Conservation (phyloP, 2,888 invertebrate genomes). For the Tuta absoluta region DNA sequence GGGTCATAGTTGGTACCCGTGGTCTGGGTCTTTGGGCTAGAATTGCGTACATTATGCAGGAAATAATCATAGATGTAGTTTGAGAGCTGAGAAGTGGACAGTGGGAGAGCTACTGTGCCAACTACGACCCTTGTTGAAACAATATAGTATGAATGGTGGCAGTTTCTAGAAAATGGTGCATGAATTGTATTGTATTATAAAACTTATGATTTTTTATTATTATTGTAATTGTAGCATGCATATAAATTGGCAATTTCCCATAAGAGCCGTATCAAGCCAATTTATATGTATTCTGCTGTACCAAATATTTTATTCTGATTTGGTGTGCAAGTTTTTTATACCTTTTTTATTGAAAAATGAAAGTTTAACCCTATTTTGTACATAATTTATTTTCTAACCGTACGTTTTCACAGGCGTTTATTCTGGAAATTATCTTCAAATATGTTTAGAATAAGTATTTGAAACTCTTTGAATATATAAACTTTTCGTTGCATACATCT, state of each 20-base stretch:
- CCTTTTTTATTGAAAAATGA: constrained; percentile 31
- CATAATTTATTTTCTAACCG: constrained; percentile 39
- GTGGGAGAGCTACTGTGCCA: too few relatives aligned
- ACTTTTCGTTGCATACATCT: constrained; percentile 49
- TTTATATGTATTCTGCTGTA: constrained; percentile 5
- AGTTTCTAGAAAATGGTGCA: constrained; percentile 11
- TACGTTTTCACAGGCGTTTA: constrained; percentile 32
- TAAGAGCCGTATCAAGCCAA: neutral
- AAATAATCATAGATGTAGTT: too few relatives aligned
- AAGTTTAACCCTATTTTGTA: constrained; percentile 43
- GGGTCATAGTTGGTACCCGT: too few relatives aligned
- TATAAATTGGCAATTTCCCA: neutral
- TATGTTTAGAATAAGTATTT: constrained; percentile 19
- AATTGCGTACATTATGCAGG: neutral
- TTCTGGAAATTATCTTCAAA: constrained; percentile 5
- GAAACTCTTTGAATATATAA: constrained; percentile 26
- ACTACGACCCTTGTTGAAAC: too few relatives aligned
- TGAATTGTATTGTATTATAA: constrained; percentile 38
- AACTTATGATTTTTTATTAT: neutral
- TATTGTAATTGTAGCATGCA: neutral
- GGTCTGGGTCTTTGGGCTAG: too few relatives aligned
- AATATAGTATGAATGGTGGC: neutral
- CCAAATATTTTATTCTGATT: constrained; percentile 15
- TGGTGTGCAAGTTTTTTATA: constrained; percentile 20
- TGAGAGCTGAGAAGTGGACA: too few relatives aligned